Base-by-base conservation (phyloP, 35 echinoderm and acorn worm genomes). In the Apostichopus japonicus region DNA sequence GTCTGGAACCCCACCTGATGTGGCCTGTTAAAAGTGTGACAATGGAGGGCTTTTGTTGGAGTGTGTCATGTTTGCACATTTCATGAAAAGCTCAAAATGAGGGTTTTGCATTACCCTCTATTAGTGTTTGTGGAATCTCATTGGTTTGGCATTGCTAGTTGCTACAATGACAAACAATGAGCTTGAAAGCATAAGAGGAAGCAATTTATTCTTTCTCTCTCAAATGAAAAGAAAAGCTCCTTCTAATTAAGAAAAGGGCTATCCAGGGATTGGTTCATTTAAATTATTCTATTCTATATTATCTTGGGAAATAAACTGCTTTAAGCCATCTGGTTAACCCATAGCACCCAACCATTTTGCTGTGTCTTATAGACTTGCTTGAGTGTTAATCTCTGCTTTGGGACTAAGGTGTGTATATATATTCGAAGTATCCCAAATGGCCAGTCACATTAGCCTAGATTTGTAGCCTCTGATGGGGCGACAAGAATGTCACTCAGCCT, bases 381-480 rank as follows among this genome's bases (percentile, higher is more conserved):
- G 71, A n/a, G 6, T 75, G 15, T 75, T 75, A 75, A 75, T 75
- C 17, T 75, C 14, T 19, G 71, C 22, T 75, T 75, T 75, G 71
- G 71, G 71, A 75, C 71, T 75, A 19, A 67, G 19, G 19, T 19
- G 17, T 75, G 19, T 33, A 13, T 27, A 13, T 27, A 80, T 11
- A 13, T 84, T 53, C 24, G 10, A 57, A 57, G 54, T 57, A 17
- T 57, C 81, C 81, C 81, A 57, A 22, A 22, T 8, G 81, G 81
- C 81, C 24, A 23, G 54, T 22, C 54, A 84, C 81, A 84, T 84
- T 84, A 84, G 81, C 81, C 81, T 54, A 84, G n/a, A 84, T 84
- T 84, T 84, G 81, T 84, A 57, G 81, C 81, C 80, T 57, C 56
- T 2, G 11, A 57, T 44, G 33, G 19, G 17, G 44, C 54, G 54